Percentiles rank a stretch among this genome's conserved stretches.
Conservation (phyloP, 2,113 vertebrate genomes). For the Castor canadensis region DNA sequence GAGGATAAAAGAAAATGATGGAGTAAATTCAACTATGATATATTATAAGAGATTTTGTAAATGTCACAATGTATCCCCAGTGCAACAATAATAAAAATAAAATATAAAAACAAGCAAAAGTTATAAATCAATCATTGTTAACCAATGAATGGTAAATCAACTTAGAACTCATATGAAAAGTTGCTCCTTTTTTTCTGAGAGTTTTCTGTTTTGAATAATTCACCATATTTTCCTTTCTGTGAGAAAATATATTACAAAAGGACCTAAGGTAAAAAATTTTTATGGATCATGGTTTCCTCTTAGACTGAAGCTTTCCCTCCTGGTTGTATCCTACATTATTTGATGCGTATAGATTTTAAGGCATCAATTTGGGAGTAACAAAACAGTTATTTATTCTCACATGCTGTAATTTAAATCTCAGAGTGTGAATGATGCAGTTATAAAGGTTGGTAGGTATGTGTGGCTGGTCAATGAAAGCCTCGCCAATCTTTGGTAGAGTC, state of each 20-base stretch:
- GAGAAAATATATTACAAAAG: not conserved
- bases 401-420: not conserved
- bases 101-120: not conserved
- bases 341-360: not conserved
- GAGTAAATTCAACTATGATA: too few relatives aligned
- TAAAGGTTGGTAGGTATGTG: not conserved
- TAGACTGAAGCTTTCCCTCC: not conserved
- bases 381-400: not conserved
- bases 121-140: not conserved
- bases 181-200: not conserved
- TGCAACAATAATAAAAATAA: too few relatives aligned
- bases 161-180: not conserved
- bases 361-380: not conserved
- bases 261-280: not conserved
- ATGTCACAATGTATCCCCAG: too few relatives aligned
- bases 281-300: not conserved
- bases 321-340: not conserved
- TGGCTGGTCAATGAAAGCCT: not conserved
- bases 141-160: not conserved
- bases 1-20: too few relatives aligned
- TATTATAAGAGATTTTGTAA: too few relatives aligned
- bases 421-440: not conserved
- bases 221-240: not conserved
- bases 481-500: not conserved
- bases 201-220: not conserved